A percentile compares a stretch with the other conserved stretches of the same genome.
Evolutionary conservation across 2,797 vertebrate species (phyloP).

Genomic region (Cirrhinus mrigala): DNA sequence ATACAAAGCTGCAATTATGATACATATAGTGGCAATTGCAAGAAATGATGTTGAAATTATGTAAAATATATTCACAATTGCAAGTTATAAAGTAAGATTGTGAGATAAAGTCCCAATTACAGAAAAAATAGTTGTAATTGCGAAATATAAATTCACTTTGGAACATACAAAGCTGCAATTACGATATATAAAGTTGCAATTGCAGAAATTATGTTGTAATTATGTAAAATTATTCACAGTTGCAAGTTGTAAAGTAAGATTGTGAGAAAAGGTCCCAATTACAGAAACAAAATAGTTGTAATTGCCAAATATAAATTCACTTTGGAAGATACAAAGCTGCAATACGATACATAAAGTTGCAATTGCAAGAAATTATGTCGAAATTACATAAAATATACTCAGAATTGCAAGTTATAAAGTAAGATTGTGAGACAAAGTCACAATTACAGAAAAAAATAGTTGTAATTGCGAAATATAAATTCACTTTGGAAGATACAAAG

Average conservation of each 20-base stretch:
- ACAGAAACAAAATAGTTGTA: too few relatives aligned
- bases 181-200: neutral
- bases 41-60: too few relatives aligned
- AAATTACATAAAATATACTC: too few relatives aligned
- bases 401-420: neutral
- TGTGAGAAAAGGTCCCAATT: too few relatives aligned
- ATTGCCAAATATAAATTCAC: neutral
- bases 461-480: neutral
- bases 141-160: neutral
- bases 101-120: neutral
- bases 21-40: neutral
- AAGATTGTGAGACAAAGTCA: neutral
- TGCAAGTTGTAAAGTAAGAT: too few relatives aligned
- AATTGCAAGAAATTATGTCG: neutral
- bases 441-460: neutral
- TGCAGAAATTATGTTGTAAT: too few relatives aligned
- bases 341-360: neutral
- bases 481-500: neutral
- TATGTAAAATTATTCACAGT: too few relatives aligned
- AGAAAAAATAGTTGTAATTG: neutral
- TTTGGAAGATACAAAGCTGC: neutral
- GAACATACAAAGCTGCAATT: neutral
- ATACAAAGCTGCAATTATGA: neutral
- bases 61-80: too few relatives aligned
- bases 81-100: neutral